Base-by-base conservation (phyloP, 2,888 invertebrate species). In the Cacoxenus indagator region DNA sequence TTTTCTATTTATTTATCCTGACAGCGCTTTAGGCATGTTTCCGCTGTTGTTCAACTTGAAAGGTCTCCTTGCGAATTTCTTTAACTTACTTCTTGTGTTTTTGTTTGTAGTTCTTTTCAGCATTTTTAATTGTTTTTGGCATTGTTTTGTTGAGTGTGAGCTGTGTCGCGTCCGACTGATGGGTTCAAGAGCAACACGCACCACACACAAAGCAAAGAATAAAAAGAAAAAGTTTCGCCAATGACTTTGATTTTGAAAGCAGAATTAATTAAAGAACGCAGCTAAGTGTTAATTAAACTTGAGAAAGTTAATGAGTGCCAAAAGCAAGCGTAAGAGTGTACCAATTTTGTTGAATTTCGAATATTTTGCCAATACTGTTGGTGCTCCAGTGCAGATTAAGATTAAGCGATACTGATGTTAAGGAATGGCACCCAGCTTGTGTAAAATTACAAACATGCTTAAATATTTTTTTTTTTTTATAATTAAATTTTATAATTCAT, bases 261-360 rank as follows among this genome's bases (percentile, higher is more conserved):
- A 43, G 24, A 62, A 45, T 62, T 62, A 62, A 62, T 62, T 62
- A 45, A 45, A 45, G 4, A 24, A 14, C 61, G n/a, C n/a, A 62
- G 43, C 61, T 61, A 43, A 61, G 8, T 43, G 61, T 62, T 62
- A 62, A 62, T 62, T 62, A 62, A 59, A 43, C 45, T 24, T 43
- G 43, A 14, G 2, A 51, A 51, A 51, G 48, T 2, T 51, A 9
- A 37, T 11, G 37, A 37, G 14, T 37, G 37, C 14, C 14, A 11
- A 11, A 37, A 11, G 14, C 37, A 37, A 37, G 37, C 14, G 8
- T 37, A 8, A 37, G n/a, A 37, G 37, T 37, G 37, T 11, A 37
- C 8, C 14, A 11, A 14, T 11, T 37, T 37, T 11, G 37, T 11
- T 37, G 14, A 37, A 14, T 37, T 37, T 37, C 2, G 14, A 4